Percentiles rank a stretch among this genome's conserved stretches.
phyloP scores from a whole-genome alignment of 1,140 invertebrate species.

The Araneus ventricosus region DNA sequence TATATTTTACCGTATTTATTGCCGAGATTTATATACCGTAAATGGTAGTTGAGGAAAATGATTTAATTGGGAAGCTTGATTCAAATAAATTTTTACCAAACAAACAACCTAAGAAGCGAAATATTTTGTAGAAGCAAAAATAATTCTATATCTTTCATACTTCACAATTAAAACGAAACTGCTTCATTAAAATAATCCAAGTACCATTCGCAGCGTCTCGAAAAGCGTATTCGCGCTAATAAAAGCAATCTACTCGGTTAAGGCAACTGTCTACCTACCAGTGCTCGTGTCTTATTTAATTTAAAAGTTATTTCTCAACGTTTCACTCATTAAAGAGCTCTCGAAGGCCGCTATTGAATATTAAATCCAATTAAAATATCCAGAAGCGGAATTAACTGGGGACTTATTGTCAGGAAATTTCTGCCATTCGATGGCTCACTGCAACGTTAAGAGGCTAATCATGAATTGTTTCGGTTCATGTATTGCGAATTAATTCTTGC shows the following conservation, averaged over 20 bases:
- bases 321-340: conserved; percentile 20
- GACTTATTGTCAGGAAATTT: conserved; percentile 40
- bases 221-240: background rate
- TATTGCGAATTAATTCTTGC: conserved; percentile 27
- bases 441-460: conserved; percentile 16
- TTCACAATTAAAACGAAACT: background rate
- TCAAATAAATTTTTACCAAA: no score
- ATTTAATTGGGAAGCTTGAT: no score
- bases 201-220: background rate
- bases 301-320: conserved; percentile 27
- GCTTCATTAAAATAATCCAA: background rate
- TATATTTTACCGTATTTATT: no score
- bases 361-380: conserved; percentile 37
- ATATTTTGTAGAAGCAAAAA: no score
- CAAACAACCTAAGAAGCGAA: no score
- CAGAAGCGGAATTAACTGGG: conserved; percentile 29
- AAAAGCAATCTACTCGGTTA: background rate
- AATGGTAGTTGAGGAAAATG: no score
- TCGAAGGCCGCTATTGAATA: conserved; percentile 19
- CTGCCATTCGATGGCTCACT: background rate
- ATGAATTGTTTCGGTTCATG: background rate
- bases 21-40: no score
- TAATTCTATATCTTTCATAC: background rate
- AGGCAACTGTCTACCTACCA: background rate
- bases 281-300: conserved; percentile 28